Evolutionary conservation across 2,797 vertebrate genomes (phyloP).

Genomic region (Pagetopsis macropterus): DNA sequence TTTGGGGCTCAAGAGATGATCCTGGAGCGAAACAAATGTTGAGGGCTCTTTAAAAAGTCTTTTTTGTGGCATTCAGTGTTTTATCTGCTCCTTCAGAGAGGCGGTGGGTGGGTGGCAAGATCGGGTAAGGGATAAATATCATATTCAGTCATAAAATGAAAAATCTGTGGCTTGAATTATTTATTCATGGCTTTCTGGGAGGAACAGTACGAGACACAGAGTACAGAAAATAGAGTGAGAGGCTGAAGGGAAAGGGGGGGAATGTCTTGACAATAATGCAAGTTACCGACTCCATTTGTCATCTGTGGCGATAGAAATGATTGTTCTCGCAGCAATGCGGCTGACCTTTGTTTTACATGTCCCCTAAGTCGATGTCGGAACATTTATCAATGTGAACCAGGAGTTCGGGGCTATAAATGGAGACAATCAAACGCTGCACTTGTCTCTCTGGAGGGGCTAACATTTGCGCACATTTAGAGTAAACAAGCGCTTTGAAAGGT

Average conservation of each 20-base stretch:
- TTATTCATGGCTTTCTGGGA: conserved; percentile 69
- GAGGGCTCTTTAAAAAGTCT: conserved; percentile 61
- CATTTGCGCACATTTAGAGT: conserved; percentile 29
- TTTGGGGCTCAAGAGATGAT: conserved; percentile 80
- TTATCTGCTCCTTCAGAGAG: conserved; percentile 63
- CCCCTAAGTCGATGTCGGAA: conserved; percentile 50
- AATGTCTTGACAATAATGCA: conserved; percentile 54
- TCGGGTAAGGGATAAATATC: conserved; percentile 73
- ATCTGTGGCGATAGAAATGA: conserved; percentile 57
- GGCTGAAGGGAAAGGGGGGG: conserved; percentile 30
- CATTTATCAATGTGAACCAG: conserved; percentile 59
- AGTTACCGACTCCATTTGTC: conserved; percentile 71
- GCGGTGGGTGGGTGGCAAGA: conserved; percentile 64
- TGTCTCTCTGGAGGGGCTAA: conserved; percentile 15
- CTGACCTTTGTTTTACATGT: conserved; percentile 75
- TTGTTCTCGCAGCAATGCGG: conserved; percentile 44
- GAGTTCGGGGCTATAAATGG: conserved; percentile 42
- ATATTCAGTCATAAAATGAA: conserved; percentile 74
- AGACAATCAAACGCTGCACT: conserved; percentile 16
- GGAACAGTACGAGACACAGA: conserved; percentile 43
- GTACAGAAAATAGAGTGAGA: conserved; percentile 29
- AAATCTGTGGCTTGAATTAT: conserved; percentile 72
- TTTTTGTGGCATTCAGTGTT: conserved; percentile 45
- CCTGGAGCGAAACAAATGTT: conserved; percentile 60
- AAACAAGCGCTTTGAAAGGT: background rate